Percentiles rank a stretch among this genome's conserved stretches.
phyloP scores from a whole-genome alignment of 2,797 vertebrate species.

The Scolopax bukidnonensis region DNA sequence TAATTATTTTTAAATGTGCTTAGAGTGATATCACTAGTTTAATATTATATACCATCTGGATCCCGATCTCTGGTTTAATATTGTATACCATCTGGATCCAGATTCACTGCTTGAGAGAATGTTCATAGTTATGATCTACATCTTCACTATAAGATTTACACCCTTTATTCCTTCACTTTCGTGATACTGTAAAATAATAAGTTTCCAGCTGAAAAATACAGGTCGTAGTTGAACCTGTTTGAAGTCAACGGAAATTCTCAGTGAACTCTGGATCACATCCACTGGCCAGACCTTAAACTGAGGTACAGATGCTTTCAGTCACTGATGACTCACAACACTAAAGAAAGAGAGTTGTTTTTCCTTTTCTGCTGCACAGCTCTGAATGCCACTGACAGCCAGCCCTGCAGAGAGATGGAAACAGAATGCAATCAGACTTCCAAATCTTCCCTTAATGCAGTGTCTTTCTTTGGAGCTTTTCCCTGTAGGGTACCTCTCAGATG shows the following conservation, averaged over 20 bases:
- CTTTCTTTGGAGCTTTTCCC: conserved; percentile 63
- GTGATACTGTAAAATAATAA: neutral
- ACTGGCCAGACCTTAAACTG: neutral
- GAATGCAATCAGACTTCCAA: conserved; percentile 68
- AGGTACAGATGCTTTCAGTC: conserved; percentile 30
- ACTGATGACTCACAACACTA: neutral
- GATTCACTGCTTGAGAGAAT: conserved; percentile 19
- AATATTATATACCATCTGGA: conserved; percentile 52
- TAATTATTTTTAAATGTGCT: conserved; percentile 58
- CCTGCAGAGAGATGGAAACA: conserved; percentile 60
- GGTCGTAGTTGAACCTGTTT: neutral
- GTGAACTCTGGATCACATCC: neutral
- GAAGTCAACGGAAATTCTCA: neutral
- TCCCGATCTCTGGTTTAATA: conserved; percentile 47
- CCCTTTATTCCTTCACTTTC: neutral
- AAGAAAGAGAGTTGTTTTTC: conserved; percentile 45
- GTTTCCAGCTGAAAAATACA: neutral
- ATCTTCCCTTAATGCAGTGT: conserved; percentile 63
- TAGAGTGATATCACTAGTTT: conserved; percentile 37
- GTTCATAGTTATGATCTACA: neutral
- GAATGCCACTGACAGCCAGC: conserved; percentile 58
- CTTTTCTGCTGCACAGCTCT: neutral
- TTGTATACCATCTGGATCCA: conserved; percentile 48
- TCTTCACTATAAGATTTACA: conserved; percentile 1
- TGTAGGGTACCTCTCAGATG: conserved; percentile 67